Evolutionary conservation across 1,140 invertebrate genomes (phyloP).

Genomic region (Lucilia sericata): DNA sequence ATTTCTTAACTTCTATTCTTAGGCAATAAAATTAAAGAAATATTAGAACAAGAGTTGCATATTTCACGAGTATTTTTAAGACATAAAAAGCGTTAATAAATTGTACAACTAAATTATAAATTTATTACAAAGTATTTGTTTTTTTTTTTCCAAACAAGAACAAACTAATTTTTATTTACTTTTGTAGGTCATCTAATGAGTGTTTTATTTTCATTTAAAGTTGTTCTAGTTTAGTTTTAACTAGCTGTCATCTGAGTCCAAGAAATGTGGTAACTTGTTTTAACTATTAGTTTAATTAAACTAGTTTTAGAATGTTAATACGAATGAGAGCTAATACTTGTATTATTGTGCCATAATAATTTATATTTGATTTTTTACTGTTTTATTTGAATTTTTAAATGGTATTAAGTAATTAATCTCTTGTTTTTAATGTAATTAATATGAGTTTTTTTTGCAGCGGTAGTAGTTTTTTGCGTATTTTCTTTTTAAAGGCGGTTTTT

Average conservation of each 20-base stretch:
- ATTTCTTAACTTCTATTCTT: background rate
- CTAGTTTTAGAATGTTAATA: slow-evolving; percentile 6
- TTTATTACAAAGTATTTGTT: too few relatives aligned
- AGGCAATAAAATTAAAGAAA: background rate
- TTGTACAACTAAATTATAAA: too few relatives aligned
- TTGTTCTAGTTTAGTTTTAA: background rate
- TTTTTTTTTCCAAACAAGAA: too few relatives aligned
- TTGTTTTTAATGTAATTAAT: background rate
- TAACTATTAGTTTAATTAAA: too few relatives aligned
- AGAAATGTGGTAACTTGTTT: background rate
- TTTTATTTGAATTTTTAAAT: background rate
- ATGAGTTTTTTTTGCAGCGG: background rate
- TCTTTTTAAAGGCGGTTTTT: too few relatives aligned
- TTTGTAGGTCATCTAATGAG: background rate
- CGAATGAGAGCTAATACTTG: too few relatives aligned
- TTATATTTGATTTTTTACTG: background rate
- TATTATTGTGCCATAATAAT: background rate
- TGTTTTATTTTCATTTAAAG: background rate
- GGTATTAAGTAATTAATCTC: slow-evolving; percentile 6
- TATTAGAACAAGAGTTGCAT: background rate
- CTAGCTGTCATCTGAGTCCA: too few relatives aligned
- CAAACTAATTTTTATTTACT: background rate
- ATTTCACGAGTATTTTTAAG: background rate
- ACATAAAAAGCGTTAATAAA: too few relatives aligned
- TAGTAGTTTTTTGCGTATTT: background rate